These are phyloP conservation scores for Jaculus jaculus DNA, from an alignment of 2,113 vertebrate species.

Conservation along the genomic window DNA sequence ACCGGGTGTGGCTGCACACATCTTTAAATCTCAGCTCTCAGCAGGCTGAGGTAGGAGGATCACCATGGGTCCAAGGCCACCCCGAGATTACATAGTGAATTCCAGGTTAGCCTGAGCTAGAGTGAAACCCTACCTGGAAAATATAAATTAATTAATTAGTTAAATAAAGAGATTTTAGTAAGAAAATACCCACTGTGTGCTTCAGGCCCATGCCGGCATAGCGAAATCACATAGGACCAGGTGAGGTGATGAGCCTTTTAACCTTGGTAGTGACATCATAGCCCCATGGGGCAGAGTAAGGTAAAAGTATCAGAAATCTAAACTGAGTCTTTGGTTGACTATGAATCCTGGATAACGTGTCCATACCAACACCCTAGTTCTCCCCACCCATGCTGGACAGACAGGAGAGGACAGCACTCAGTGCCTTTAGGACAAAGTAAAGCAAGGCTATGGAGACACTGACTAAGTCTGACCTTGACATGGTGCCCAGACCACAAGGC, in stretches of 20 bases:
- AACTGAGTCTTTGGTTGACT: background rate
- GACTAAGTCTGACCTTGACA: background rate
- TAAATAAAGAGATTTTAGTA: too few species aligned
- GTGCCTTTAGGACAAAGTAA: background rate
- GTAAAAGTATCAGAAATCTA: background rate
- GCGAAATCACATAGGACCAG: fast-evolving
- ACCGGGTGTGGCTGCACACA: too few species aligned
- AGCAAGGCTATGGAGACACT: background rate
- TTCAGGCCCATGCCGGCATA: fast-evolving
- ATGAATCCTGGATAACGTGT: background rate
- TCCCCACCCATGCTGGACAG: background rate
- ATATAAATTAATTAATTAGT: too few species aligned
- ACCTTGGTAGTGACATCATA: fast-evolving
- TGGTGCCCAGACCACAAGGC: fast-evolving
- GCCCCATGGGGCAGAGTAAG: fast-evolving
- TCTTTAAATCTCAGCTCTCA: too few species aligned
- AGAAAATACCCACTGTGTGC: too few species aligned
- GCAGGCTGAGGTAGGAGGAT: too few species aligned
- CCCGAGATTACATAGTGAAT: too few species aligned
- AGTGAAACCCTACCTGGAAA: too few species aligned
- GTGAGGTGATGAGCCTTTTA: fast-evolving
- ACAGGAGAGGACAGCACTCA: background rate
- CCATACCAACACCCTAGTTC: fast-evolving
- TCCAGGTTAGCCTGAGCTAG: too few species aligned
- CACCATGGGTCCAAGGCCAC: too few species aligned